Evolutionary conservation across 2,113 vertebrate species (phyloP).

Genomic region (Callorhinus ursinus): DNA sequence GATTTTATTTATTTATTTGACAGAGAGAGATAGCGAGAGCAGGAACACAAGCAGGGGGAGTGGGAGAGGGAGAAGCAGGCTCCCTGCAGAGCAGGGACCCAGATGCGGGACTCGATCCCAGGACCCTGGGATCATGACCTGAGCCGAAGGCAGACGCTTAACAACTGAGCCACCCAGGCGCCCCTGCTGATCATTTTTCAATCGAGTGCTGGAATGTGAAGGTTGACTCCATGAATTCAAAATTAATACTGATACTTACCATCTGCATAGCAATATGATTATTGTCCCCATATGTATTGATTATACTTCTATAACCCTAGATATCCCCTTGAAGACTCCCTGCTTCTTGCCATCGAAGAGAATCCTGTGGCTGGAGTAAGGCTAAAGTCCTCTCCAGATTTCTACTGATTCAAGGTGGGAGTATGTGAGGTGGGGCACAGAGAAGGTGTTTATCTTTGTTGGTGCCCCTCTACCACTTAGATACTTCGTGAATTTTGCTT

Average conservation of each 20-base stretch:
- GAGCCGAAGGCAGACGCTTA: no score
- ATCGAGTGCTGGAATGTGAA: background rate
- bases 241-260: background rate
- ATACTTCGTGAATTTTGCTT: background rate
- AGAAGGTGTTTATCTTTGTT: background rate
- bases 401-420: background rate
- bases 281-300: background rate
- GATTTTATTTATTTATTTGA: no score
- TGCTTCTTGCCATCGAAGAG: background rate
- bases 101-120: no score
- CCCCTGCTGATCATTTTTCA: no score
- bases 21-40: no score
- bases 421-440: background rate
- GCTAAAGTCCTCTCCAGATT: background rate
- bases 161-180: no score
- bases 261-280: background rate
- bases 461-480: background rate
- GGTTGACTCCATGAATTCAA: background rate
- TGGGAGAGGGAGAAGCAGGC: no score
- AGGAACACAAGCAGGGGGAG: no score
- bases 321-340: background rate
- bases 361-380: background rate
- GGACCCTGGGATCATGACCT: no score
- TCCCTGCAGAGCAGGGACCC: no score
- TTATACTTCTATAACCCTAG: background rate